Evolutionary conservation across 2,888 invertebrate genomes (phyloP), one percentile per base, ranked within the genome.

Genomic region (Cheilosia scutellata): DNA sequence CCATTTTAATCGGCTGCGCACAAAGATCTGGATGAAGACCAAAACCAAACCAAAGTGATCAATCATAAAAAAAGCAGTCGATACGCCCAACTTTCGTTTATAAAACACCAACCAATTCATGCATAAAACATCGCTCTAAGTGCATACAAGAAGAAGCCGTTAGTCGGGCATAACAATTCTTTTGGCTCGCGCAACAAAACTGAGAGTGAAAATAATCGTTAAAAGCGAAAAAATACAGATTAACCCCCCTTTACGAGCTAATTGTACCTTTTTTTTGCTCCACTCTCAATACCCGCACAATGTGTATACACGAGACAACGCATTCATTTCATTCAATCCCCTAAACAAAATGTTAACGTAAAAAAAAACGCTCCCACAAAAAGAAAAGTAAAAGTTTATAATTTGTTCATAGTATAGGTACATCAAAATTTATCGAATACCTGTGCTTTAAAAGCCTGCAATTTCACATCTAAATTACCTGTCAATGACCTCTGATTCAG

Each of bases 381-480:
- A 76, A 66, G 65, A 75, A 83, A 84, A 84, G 83, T 84, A 84
- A 84, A 84, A 84, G 83, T 84, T 75, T 75, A 63, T 84, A 74
- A 55, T 68, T 83, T 74, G 72, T 75, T 79, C 79, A 58, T 55
- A 71, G 37, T 76, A 33, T 44, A 51, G 47, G 51, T 9, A 29
- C 1, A 47, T 4, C 4, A 58, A 29, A 82, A 72, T 72, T 72
- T 62, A 72, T 72, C 74, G 68, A 79, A 84, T 84, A 60, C 58
- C 63, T 57, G 16, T 58, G 58, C 33, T 51, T 74, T 20, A 68
- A 68, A 49, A 16, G 58, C 37, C 27, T 66, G 66, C 78, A 74
- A 63, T 68, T 62, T 62, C 53, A n/a, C 53, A 58, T 40, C 33
- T 40, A 62, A 62, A 72, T 16, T 65, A n/a, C 49, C 55, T 65